These are phyloP conservation scores for Alosa alosa DNA, from an alignment of 2,113 vertebrate species.

Conservation along the genomic window DNA sequence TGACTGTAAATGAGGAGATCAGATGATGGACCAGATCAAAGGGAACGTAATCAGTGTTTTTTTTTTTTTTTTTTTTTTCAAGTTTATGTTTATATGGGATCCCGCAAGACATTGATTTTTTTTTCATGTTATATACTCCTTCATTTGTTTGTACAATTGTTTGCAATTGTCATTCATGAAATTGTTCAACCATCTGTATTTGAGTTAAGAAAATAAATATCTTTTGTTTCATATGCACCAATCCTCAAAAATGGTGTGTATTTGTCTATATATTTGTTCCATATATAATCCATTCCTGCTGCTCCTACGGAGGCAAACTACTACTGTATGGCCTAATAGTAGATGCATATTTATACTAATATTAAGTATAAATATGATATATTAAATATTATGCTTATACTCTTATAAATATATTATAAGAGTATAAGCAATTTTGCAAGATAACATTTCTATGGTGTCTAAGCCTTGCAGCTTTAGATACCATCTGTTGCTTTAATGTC, in stretches of 20 bases:
- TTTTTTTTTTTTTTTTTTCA: constrained; percentile 33
- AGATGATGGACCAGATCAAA: constrained; percentile 45
- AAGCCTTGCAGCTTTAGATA: background rate
- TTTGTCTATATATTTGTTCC: background rate
- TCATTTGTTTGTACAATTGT: background rate
- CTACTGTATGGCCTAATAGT: background rate
- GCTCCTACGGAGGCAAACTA: background rate
- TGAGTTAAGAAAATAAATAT: constrained; percentile 19
- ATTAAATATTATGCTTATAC: too few species aligned
- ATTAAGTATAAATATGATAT: too few species aligned
- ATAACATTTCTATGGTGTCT: background rate
- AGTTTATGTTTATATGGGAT: constrained; percentile 28
- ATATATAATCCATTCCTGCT: background rate
- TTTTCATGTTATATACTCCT: background rate
- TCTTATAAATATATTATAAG: too few species aligned
- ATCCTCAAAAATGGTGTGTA: background rate
- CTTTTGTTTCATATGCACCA: constrained; percentile 2
- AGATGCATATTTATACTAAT: background rate
- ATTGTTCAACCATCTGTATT: constrained; percentile 5
- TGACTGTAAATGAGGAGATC: constrained; percentile 29
- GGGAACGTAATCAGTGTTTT: constrained; percentile 41
- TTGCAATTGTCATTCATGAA: background rate
- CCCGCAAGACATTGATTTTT: background rate
- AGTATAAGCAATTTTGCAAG: background rate
- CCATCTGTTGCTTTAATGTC: background rate